Evolutionary conservation across 1,140 invertebrate species (phyloP), one percentile per base, ranked within the genome.

Genomic region (Drepana arcuata): DNA sequence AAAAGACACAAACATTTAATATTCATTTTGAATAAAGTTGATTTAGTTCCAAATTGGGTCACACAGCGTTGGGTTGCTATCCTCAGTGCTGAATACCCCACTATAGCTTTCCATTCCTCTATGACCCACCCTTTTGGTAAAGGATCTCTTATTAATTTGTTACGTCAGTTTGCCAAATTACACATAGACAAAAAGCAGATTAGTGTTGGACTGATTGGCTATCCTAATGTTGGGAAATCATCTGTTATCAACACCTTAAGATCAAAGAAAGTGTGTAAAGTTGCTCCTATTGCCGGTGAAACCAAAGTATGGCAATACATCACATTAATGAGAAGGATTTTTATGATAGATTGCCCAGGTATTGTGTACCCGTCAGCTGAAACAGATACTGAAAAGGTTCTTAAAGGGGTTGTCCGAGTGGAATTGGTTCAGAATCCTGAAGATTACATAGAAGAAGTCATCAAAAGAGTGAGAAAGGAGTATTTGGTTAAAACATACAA

Each of bases 231-330:
- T 7, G 98, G 98, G 0, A 99, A 99, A 84, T 98, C 96, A 46
- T 99, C 97, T 5, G 91, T 99, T 12, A 99, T 99, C 35, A 99
- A 99, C 77, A 96, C 98, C 0, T 72, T 99, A 15, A 87, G 94
- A 42, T 92, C 93, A 0, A 97, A 98, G 66, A 97, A 97, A 81
- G 95, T 98, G 1, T 99, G 98, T 74, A 99, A 99, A 80, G 96
- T 99, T 2, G 98, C 98, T 7, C 98, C 98, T 4, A 95, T 99
- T 64, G 97, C 98, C 47, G 98, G 98, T 4, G 98, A 99, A 86
- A 99, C 98, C 0, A 99, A 99, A 88, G 95, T 97, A 1, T 99
- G 98, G 98, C 98, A 99, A 70, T 99, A 99, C 69, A 97, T 99
- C 30, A 98, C 97, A 0, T 78, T 99, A 14, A 99, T 99, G 97